These are phyloP conservation scores for Drosophila suzukii DNA, from an alignment of 1,140 invertebrate genomes.

Conservation along the genomic window DNA sequence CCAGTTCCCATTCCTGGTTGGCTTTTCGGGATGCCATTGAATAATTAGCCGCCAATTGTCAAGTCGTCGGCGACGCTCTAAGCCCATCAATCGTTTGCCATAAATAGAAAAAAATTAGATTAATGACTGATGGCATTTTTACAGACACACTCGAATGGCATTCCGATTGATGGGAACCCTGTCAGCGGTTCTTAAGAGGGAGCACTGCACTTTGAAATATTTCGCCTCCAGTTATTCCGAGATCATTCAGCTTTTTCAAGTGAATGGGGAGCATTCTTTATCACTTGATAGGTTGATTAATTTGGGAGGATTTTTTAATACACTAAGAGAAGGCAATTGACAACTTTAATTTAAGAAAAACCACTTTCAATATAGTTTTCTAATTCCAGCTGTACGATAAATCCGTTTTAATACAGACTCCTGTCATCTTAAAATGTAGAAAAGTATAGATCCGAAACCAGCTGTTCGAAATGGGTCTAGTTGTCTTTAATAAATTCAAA, in stretches of 20 bases:
- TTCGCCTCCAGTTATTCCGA: conserved; percentile 14
- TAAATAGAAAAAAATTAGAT: conserved; percentile 72
- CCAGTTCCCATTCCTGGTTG: conserved; percentile 31
- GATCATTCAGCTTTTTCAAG: conserved; percentile 28
- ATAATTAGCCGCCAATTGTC: conserved; percentile 78
- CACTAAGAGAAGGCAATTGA: neutral
- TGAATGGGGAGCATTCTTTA: neutral
- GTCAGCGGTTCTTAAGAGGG: conserved; percentile 7
- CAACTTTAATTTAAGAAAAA: neutral
- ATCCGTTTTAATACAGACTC: too few relatives aligned
- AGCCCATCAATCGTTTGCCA: conserved; percentile 53
- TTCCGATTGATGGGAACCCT: conserved; percentile 63
- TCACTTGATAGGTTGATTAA: conserved; percentile 12
- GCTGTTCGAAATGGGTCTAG: conserved; percentile 6
- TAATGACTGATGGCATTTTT: conserved; percentile 65
- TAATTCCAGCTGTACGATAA: too few relatives aligned
- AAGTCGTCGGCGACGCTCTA: conserved; percentile 48
- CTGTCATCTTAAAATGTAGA: neutral
- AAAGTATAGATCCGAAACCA: neutral
- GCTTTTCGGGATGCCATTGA: conserved; percentile 47
- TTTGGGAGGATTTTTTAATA: neutral
- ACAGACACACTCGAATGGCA: conserved; percentile 29
- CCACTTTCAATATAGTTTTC: too few relatives aligned
- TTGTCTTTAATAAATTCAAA: neutral
- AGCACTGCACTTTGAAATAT: conserved; percentile 37